Percentiles rank a stretch among this genome's conserved stretches.
Conservation (phyloP, 92 coral and sea anemone genomes). For the Parazoanthus darwini region DNA sequence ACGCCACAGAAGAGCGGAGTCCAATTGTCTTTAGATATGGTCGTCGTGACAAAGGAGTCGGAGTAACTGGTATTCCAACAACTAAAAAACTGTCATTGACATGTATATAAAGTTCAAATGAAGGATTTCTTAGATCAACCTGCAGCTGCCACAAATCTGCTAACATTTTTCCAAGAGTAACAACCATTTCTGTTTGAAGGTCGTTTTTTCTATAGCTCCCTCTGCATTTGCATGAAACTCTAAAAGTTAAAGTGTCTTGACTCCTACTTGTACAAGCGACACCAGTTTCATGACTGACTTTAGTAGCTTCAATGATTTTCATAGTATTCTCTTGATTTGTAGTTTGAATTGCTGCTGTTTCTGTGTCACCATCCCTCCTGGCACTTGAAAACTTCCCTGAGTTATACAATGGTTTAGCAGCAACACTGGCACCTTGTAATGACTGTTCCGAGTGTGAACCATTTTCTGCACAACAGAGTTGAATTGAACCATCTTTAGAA, state of each 20-base stretch:
- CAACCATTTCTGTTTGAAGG: constrained; percentile 21
- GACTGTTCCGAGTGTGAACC: neutral
- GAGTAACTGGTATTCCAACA: constrained; percentile 32
- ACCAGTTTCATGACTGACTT: neutral
- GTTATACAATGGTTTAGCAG: neutral
- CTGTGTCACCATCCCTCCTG: neutral
- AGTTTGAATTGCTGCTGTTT: neutral
- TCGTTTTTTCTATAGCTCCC: neutral
- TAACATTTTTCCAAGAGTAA: constrained; percentile 16
- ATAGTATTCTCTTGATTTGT: neutral
- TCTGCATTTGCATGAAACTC: constrained; percentile 41
- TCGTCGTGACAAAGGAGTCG: constrained; percentile 22
- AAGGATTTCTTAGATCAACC: constrained; percentile 31
- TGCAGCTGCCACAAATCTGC: constrained; percentile 25
- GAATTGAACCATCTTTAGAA: neutral
- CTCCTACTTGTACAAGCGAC: neutral
- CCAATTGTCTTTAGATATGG: constrained; percentile 40
- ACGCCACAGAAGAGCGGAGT: constrained; percentile 34
- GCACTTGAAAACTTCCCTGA: neutral
- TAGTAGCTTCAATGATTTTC: neutral
- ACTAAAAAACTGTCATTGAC: constrained; percentile 21
- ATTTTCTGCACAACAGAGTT: neutral
- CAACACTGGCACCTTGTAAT: neutral
- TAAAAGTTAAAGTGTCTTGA: constrained; percentile 10
- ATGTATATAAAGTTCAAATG: constrained; percentile 28